Conservation (phyloP, 1,140 invertebrate species). For the Psilanteris sp. region DNA sequence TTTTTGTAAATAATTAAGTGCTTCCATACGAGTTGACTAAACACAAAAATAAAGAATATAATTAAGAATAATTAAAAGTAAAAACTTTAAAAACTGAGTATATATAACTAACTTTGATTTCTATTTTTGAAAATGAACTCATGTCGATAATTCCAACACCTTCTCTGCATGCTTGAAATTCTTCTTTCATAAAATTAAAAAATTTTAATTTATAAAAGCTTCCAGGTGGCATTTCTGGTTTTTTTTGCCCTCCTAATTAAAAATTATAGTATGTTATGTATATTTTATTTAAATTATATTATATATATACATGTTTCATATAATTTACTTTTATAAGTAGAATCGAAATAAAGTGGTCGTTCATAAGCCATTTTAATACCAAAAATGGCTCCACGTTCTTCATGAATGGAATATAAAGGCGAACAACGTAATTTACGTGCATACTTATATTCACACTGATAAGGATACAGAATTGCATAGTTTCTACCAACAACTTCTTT, state of each 20-base stretch:
- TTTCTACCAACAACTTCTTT: slow-evolving; percentile 87
- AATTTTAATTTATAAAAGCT: slow-evolving; percentile 88
- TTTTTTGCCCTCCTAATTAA: slow-evolving; percentile 72
- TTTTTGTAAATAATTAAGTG: slow-evolving; percentile 85
- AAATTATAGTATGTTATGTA: too few species aligned
- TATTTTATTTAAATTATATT: too few species aligned
- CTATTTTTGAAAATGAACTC: slow-evolving; percentile 91
- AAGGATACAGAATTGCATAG: slow-evolving; percentile 84
- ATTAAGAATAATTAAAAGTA: too few species aligned
- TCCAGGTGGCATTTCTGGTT: slow-evolving; percentile 80
- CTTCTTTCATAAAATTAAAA: slow-evolving; percentile 87
- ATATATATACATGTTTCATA: too few species aligned
- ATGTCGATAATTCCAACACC: slow-evolving; percentile 91
- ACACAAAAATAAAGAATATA: too few species aligned
- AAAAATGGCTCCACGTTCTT: slow-evolving; percentile 88
- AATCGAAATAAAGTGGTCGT: slow-evolving; percentile 84
- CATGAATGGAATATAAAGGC: slow-evolving; percentile 88
- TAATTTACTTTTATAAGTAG: slow-evolving; percentile 78
- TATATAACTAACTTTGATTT: slow-evolving; percentile 83
- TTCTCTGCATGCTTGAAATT: slow-evolving; percentile 89
- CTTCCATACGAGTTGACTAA: slow-evolving; percentile 82
- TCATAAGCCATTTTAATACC: slow-evolving; percentile 94
- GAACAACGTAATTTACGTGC: slow-evolving; percentile 88
- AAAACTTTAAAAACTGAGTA: slow-evolving; percentile 4
- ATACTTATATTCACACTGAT: slow-evolving; percentile 84